Conservation (phyloP, 2,797 vertebrate genomes). For the Typhlichthys eigenmanni region DNA sequence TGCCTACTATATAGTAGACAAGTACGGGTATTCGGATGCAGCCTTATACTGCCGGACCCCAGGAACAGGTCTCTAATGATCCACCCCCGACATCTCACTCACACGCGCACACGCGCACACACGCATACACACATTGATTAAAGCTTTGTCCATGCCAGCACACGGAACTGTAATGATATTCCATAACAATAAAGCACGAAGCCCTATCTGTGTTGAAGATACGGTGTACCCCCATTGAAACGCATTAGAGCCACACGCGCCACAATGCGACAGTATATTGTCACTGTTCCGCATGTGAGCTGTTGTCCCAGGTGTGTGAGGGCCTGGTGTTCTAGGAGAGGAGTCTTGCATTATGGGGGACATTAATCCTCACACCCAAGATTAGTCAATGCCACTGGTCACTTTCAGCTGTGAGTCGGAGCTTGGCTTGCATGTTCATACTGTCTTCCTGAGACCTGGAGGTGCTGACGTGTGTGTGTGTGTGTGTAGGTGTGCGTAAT, state of each 20-base stretch:
- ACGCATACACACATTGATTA: constrained; percentile 21
- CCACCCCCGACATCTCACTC: constrained; percentile 11
- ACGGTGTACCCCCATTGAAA: constrained; percentile 6
- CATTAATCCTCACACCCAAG: constrained; percentile 40
- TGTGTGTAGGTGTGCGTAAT: no score
- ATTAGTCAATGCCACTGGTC: constrained; percentile 47
- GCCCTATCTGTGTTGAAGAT: constrained; percentile 19
- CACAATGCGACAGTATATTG: no score
- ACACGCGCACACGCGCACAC: constrained; percentile 28
- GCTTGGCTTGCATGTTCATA: constrained; percentile 29
- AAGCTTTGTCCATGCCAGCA: constrained; percentile 8
- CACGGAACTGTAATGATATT: constrained; percentile 53
- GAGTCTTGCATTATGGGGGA: constrained; percentile 36
- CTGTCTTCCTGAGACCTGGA: constrained; percentile 16
- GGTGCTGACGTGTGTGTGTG: constrained; percentile 8
- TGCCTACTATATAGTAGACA: no score
- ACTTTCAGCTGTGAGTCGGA: constrained; percentile 51
- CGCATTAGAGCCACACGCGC: not conserved
- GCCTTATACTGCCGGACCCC: no score
- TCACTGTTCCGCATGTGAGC: not conserved
- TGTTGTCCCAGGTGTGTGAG: not conserved
- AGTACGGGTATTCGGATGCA: no score
- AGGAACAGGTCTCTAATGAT: no score
- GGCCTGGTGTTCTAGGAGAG: constrained; percentile 33
- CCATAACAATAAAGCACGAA: constrained; percentile 41